Percentiles rank a stretch among this genome's conserved stretches.
Evolutionary conservation across 2,797 vertebrate species (phyloP).

Genomic region (Typhlichthys subterraneus): DNA sequence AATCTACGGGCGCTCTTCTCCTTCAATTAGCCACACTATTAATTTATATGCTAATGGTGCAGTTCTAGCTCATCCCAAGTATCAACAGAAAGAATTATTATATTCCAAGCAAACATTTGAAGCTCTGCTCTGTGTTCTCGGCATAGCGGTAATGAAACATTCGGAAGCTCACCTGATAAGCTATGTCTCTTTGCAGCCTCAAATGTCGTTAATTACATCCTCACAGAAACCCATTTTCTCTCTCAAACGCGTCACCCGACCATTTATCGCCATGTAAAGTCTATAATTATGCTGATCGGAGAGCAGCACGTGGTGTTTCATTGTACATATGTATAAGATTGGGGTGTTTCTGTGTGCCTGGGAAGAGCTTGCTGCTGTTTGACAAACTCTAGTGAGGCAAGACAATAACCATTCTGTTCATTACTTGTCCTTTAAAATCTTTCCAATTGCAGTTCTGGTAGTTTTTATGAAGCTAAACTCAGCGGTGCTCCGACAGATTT

Average conservation of each 20-base stretch:
- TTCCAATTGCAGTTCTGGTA: background rate
- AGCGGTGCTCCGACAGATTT: no score
- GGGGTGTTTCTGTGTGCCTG: no score
- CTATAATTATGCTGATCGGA: constrained; percentile 65
- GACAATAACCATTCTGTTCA: no score
- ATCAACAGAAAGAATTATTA: constrained; percentile 68
- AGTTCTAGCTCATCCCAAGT: constrained; percentile 46
- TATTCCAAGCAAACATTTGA: constrained; percentile 73
- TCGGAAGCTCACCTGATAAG: constrained; percentile 49
- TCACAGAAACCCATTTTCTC: constrained; percentile 58
- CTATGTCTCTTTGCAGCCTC: constrained; percentile 46
- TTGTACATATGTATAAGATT: constrained; percentile 19
- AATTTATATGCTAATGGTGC: constrained; percentile 74
- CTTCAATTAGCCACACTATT: constrained; percentile 63
- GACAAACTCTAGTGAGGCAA: no score
- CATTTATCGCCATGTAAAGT: constrained; percentile 67
- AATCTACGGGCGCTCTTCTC: constrained; percentile 40
- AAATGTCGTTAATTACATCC: constrained; percentile 68
- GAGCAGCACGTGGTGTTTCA: constrained; percentile 51
- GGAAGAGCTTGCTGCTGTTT: no score
- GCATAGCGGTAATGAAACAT: constrained; percentile 60
- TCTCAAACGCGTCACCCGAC: constrained; percentile 65
- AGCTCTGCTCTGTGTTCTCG: constrained; percentile 67
- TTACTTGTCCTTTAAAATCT: background rate
- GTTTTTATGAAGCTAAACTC: no score